Evolutionary conservation across 2,797 vertebrate species (phyloP).

Genomic region (Fundulus diaphanus): DNA sequence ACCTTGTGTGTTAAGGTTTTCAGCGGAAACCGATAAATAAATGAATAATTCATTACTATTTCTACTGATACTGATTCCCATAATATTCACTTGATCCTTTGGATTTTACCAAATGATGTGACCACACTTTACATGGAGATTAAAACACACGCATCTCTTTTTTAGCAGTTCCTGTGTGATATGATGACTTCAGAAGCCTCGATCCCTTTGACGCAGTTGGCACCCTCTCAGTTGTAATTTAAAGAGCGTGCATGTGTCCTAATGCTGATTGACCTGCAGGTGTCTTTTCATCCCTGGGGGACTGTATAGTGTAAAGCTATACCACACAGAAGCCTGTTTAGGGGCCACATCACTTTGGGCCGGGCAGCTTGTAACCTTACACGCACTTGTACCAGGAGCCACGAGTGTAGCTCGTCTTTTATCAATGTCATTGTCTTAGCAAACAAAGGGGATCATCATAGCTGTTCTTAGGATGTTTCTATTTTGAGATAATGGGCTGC

Average conservation of each 20-base stretch:
- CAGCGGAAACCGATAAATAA: too few relatives aligned
- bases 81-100: background rate
- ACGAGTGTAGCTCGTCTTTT: slow-evolving; percentile 61
- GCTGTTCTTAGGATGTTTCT: slow-evolving; percentile 72
- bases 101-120: background rate
- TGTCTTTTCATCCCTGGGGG: slow-evolving; percentile 53
- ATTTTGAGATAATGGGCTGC: slow-evolving; percentile 80
- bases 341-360: slow-evolving; percentile 45
- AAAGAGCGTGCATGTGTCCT: slow-evolving; percentile 57
- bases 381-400: slow-evolving; percentile 68
- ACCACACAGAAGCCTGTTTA: slow-evolving; percentile 48
- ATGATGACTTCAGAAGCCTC: slow-evolving; percentile 20
- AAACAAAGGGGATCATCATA: slow-evolving; percentile 81
- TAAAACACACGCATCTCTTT: slow-evolving; percentile 1
- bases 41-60: too few relatives aligned
- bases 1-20: too few relatives aligned
- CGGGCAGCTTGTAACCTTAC: slow-evolving; percentile 65
- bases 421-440: slow-evolving; percentile 78
- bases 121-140: background rate
- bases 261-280: slow-evolving; percentile 68
- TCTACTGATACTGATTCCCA: background rate
- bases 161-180: slow-evolving; percentile 19
- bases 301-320: slow-evolving; percentile 46
- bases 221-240: slow-evolving; percentile 47
- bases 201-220: slow-evolving; percentile 33